Base-by-base conservation (phyloP, 2,113 vertebrate genomes). In the Stomatorhinus ivindoensis region DNA sequence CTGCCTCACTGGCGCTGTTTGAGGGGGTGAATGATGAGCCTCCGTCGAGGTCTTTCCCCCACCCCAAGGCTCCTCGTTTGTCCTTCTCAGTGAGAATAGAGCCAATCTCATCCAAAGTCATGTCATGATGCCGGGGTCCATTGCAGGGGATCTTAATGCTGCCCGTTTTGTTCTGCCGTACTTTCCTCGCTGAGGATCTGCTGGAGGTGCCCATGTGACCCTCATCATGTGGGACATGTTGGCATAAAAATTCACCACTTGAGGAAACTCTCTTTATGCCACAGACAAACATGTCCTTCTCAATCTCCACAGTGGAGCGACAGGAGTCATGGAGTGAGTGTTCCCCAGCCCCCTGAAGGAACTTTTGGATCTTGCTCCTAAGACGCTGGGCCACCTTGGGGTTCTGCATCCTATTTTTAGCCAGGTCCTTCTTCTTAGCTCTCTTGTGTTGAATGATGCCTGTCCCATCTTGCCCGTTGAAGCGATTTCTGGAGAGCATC, bases 401-500 rank as follows among this genome's bases (percentile, higher is more conserved):
- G 89, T 96, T 98, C 83, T 93, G 95, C 89, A 94, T 94, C 83
- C 95, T 95, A 90, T 95, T 97, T 93, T 96, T 96, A 76, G 94
- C 94, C 39, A 93, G 92, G 69, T 92, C 93, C 93, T 95, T 97
- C 90, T 95, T 92, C 90, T 96, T 93, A 89, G 95, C 92, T 69
- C 94, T 93, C 88, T 92, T 94, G 90, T 95, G 95, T 85, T 94
- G 95, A 93, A 95, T 90, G 31, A 92, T 91, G 89, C 94, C 92
- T 55, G 94, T 92, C 93, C 96, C 96, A 88, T 95, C 96, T 95
- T 96, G 93, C 91, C 95, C 96, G 94, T 96, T 96, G 94, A 94
- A 94, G 91, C 95, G 97, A 93, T 94, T 97, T 93, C 95, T 96
- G 94, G 95, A 93, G 94, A 97, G 96, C 97, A 97, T 96, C 83